These are phyloP conservation scores for Eptatretus atami DNA, from an alignment of 2,797 vertebrate species.

Conservation along the genomic window DNA sequence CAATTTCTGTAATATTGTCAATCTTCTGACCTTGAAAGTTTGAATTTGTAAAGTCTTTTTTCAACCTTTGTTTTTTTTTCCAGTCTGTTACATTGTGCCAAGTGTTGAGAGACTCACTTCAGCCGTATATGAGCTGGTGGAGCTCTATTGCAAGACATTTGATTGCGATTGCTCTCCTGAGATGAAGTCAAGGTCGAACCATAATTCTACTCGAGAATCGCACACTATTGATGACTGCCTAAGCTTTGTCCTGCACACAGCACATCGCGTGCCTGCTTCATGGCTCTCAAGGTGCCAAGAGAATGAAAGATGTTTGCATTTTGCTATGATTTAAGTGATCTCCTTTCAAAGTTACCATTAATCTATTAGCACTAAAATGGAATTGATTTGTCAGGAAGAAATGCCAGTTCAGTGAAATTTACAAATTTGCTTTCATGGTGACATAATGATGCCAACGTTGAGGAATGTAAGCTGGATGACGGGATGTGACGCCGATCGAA, in stretches of 20 bases:
- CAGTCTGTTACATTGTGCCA: conserved; percentile 26
- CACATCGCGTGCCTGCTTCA: conserved; percentile 41
- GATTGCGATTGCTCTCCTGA: conserved; percentile 13
- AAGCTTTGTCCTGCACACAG: conserved; percentile 58
- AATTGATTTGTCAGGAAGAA: not conserved
- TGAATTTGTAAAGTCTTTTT: conserved; percentile 12
- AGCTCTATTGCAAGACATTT: conserved; percentile 33
- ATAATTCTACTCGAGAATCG: conserved; percentile 26
- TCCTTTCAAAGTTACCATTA: no score
- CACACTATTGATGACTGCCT: conserved; percentile 54
- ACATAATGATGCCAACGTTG: no score
- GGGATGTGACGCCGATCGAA: no score
- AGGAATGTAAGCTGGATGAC: no score
- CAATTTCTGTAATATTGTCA: not conserved
- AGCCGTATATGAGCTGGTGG: conserved; percentile 40
- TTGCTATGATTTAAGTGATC: no score
- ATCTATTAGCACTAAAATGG: not conserved
- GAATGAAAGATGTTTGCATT: not conserved
- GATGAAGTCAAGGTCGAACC: conserved; percentile 9
- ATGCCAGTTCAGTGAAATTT: not conserved
- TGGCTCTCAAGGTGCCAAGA: conserved; percentile 57
- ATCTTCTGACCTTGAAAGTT: not conserved
- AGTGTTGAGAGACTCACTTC: conserved; percentile 30
- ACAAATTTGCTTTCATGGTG: not conserved
- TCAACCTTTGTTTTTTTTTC: conserved; percentile 14